Base-by-base conservation (phyloP, 2,113 vertebrate genomes). In the Malaclemys terrapin region DNA sequence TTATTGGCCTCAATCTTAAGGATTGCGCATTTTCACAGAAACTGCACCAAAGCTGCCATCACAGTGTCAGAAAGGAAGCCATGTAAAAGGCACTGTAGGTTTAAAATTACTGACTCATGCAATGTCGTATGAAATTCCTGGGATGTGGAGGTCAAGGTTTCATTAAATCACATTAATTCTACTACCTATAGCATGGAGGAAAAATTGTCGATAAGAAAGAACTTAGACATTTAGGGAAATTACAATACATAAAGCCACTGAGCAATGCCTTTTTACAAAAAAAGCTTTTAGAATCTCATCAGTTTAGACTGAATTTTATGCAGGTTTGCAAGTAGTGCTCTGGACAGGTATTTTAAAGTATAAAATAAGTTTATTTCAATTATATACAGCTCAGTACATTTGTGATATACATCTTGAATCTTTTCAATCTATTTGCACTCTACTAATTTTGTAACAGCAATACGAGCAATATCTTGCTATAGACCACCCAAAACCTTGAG, bases 351-450 rank as follows among this genome's bases (percentile, higher is more conserved):
- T 82, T 87, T 96, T 80, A 50, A 89, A 91, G 94, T 88, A 97
- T 84, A 97, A 98, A 98, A 97, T 76, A 89, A 0, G 83, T 98
- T 98, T 98, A 98, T 98, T 98, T 98, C 89, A 93, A 91, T 96
- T 96, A 95, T 82, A 97, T 87, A 95, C 84, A 96, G 92, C 87
- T 93, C 79, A 92, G 45, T 94, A 97, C 93, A 96, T 87, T 94
- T 93, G 29, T 56, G 84, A 93, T 10, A 90, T 1, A 93, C 59
- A 94, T 86, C 94, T 96, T 94, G 76, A 59, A 35, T 72, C 75
- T 80, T 52, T 86, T 83, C 85, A 95, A 92, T 94, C 85, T 85
- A 31, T 93, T 65, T 79, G 82, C 9, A 54, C 17, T 91, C 88
- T 91, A 13, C 47, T 38, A 45, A 9, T 62, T 93, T 84, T 80